Evolutionary conservation across 2,113 vertebrate species (phyloP).

Genomic region (Cyphomyrus discorhynchus): DNA sequence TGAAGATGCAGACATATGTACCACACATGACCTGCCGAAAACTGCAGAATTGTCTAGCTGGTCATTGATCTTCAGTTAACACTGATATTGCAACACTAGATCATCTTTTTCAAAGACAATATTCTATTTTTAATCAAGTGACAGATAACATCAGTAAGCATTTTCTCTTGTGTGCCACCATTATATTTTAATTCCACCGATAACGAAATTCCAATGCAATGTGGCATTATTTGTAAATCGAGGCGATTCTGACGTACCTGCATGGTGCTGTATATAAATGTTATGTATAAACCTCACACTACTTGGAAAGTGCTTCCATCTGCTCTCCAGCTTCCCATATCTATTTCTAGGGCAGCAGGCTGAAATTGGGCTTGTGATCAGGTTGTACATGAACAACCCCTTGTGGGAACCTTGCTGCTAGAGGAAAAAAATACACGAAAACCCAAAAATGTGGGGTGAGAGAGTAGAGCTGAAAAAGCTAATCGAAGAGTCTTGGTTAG

Average conservation of each 20-base stretch:
- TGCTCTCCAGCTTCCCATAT: background rate
- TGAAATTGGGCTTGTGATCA: background rate
- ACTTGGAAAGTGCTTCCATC: background rate
- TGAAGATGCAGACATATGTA: conserved; percentile 60
- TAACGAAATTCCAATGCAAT: background rate
- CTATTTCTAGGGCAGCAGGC: background rate
- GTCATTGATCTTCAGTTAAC: conserved; percentile 45
- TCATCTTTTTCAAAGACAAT: background rate
- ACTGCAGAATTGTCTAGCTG: conserved; percentile 34
- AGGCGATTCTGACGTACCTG: too few species aligned
- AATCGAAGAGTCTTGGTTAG: background rate
- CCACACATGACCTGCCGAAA: conserved; percentile 55
- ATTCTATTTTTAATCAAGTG: background rate
- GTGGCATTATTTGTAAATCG: background rate
- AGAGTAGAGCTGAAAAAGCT: background rate
- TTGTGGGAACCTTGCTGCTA: background rate
- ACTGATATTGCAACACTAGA: background rate
- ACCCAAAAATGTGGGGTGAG: background rate
- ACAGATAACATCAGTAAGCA: background rate
- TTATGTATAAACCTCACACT: background rate
- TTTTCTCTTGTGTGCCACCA: background rate
- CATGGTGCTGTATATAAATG: background rate
- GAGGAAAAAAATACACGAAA: background rate
- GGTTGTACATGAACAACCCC: background rate
- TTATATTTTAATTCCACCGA: background rate